Evolutionary conservation across 2,888 invertebrate species (phyloP), one percentile per base, ranked within the genome.

Genomic region (Drosophila demipolita): DNA sequence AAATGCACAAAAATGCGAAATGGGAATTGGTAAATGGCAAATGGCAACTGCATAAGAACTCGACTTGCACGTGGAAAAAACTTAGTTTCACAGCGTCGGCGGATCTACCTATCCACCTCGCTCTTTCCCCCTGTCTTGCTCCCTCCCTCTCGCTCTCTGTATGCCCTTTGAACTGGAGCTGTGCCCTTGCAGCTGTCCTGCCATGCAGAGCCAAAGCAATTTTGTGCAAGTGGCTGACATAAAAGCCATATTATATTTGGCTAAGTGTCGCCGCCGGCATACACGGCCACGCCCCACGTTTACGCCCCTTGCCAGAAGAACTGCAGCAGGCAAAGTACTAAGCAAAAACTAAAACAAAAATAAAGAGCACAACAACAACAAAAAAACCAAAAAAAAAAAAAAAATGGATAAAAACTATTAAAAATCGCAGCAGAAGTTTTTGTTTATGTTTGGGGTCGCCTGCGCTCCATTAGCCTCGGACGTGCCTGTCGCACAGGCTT

Each of bases 221-320:
- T 88, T 85, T 83, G 73, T 83, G 88, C 88, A 85, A 85, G 84
- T 88, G 83, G 80, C 88, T 85, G 85, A 85, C 85, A 85, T 88
- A 88, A 85, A 85, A 85, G 85, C 88, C 88, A 88, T 83, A 85
- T 85, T 88, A 85, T 88, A 85, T 85, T 86, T 85, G 88, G 85
- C 88, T 83, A 85, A 85, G 85, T 85, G 85, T 85, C 85, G 88
- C 85, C 86, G 83, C 66, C 80, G 85, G 83, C 86, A 68, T 68
- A 70, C 72, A 80, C 64, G 54, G 64, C 48, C 66, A 57, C 63
- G 55, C 68, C 67, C 48, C 50, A 49, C 55, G 23, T 54, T 49
- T 60, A 52, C 57, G 29, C 35, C 33, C 35, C 8, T 5, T 5
- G 6, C 20, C 65, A 35, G 15, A 35, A 48, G 40, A 59, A 66